Evolutionary conservation across 2,797 vertebrate species (phyloP).

Genomic region (Euphonia xanthogaster): DNA sequence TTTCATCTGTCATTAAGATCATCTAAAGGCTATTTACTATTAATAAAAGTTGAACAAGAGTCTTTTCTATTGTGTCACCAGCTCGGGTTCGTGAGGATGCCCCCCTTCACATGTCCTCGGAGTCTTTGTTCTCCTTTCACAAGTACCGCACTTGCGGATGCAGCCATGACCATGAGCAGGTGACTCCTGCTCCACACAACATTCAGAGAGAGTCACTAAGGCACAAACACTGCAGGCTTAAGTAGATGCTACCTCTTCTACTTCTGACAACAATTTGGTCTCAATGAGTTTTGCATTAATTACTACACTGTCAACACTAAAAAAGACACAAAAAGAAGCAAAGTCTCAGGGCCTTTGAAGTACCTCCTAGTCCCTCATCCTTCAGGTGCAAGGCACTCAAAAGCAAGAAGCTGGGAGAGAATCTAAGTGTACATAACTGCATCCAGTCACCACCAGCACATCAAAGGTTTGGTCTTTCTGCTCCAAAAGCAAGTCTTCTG

Average conservation of each 20-base stretch:
- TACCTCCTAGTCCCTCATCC: background rate
- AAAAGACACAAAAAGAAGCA: background rate
- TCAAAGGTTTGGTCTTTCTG: background rate
- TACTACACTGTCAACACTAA: background rate
- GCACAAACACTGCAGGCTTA: background rate
- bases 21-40: background rate
- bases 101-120: background rate
- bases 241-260: background rate
- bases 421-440: rapidly evolving
- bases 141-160: background rate
- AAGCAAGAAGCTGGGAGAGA: background rate
- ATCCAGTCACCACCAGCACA: background rate
- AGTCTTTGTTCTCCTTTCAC: background rate
- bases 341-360: background rate
- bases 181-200: background rate
- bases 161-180: rapidly evolving
- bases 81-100: background rate
- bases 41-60: background rate
- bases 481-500: background rate
- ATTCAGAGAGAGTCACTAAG: background rate
- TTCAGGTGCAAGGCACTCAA: background rate
- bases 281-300: background rate
- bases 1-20: background rate
- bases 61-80: background rate
- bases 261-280: background rate